phyloP scores from a whole-genome alignment of 2,113 vertebrate species.

The Scytalopus superciliaris region DNA sequence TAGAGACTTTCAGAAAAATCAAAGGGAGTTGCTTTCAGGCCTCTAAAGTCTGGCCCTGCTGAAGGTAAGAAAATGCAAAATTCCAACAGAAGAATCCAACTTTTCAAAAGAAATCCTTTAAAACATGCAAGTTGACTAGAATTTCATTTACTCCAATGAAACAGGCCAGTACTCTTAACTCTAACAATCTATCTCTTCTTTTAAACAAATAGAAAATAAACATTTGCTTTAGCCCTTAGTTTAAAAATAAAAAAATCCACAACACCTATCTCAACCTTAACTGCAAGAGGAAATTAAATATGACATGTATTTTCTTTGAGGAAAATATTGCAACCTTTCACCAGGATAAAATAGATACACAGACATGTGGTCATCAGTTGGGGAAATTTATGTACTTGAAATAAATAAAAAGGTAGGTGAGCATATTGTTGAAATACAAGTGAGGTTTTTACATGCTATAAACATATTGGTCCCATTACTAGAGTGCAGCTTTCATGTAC shows the following conservation, averaged over 20 bases:
- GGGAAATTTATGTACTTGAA: not conserved
- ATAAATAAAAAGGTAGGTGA: not conserved
- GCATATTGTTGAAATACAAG: not conserved
- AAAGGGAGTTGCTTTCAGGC: not conserved
- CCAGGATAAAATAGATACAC: not conserved
- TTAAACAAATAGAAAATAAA: not conserved
- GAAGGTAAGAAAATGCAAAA: not conserved
- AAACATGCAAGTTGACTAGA: not conserved
- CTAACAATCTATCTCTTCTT: not conserved
- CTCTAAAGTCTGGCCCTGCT: not conserved
- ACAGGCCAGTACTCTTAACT: not conserved
- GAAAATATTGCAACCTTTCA: not conserved
- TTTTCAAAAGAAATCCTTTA: not conserved
- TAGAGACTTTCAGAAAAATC: slow-evolving; percentile 11
- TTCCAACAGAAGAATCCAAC: not conserved
- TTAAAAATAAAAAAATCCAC: not conserved
- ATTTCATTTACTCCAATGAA: not conserved
- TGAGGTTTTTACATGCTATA: not conserved
- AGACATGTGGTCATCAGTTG: not conserved
- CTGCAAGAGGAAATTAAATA: not conserved
- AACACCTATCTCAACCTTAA: not conserved
- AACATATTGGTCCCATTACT: not conserved
- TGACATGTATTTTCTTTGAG: not conserved
- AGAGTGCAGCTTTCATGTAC: not conserved
- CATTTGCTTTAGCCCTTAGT: not conserved